These are phyloP conservation scores for Apogon hyalosoma DNA, from an alignment of 2,797 vertebrate genomes.

Conservation along the genomic window DNA sequence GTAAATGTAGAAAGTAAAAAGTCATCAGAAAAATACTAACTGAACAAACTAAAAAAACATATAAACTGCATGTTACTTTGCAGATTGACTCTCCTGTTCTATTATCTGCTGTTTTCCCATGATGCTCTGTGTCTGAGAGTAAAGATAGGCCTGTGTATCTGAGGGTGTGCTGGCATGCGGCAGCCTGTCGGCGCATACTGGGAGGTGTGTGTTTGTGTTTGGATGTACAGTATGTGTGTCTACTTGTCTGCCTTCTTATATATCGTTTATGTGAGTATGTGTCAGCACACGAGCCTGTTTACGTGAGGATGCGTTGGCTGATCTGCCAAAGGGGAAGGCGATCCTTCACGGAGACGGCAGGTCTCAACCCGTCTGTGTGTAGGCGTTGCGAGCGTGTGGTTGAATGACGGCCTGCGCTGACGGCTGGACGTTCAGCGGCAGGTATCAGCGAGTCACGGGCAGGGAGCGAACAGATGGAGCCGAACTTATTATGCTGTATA, in stretches of 20 bases:
- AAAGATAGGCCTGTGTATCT: no score
- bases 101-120: no score
- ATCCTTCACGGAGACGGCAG: conserved; percentile 37
- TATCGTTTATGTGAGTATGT: conserved; percentile 45
- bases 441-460: conserved; percentile 29
- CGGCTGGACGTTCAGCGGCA: conserved; percentile 35
- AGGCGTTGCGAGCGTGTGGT: conserved; percentile 30
- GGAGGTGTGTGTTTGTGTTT: conserved; percentile 18
- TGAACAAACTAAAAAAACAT: no score
- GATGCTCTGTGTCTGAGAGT: background rate
- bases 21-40: no score
- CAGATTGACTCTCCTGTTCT: no score
- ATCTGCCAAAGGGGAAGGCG: conserved; percentile 45
- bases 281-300: conserved; percentile 50
- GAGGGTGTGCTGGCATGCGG: conserved; percentile 34
- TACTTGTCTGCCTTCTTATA: conserved; percentile 53
- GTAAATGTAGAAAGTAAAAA: no score
- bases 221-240: conserved; percentile 34
- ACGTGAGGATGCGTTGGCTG: conserved; percentile 54
- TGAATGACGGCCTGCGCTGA: conserved; percentile 4
- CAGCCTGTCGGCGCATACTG: conserved; percentile 36
- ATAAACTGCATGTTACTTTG: no score
- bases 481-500: conserved; percentile 1
- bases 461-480: conserved; percentile 14
- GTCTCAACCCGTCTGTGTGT: conserved; percentile 47